These are phyloP conservation scores for Drosophila repletoides DNA, from an alignment of 1,140 invertebrate species.

Conservation along the genomic window DNA sequence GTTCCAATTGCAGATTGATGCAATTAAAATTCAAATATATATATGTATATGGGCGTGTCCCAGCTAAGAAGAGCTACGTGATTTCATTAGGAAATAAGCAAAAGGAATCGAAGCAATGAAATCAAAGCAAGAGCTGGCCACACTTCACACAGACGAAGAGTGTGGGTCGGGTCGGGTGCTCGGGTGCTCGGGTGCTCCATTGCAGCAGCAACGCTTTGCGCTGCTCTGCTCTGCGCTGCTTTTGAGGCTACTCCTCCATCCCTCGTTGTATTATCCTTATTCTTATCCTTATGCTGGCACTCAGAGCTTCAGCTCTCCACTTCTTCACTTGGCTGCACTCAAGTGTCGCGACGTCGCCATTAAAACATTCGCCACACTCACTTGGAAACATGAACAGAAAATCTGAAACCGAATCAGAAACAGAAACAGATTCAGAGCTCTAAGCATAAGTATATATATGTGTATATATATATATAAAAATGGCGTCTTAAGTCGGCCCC, in stretches of 20 bases:
- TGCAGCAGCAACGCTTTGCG: too few relatives aligned
- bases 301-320: conserved; percentile 9
- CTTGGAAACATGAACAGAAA: conserved; percentile 64
- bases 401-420: conserved; percentile 31
- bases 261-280: conserved; percentile 3
- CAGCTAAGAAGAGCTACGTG: conserved; percentile 47
- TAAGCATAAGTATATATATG: not conserved
- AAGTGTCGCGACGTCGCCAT: conserved; percentile 71
- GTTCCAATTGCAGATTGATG: conserved; percentile 23
- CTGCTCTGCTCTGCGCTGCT: too few relatives aligned
- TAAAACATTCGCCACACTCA: conserved; percentile 73
- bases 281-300: conserved; percentile 27
- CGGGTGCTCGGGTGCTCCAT: conserved; percentile 47
- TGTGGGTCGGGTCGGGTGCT: too few relatives aligned
- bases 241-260: not conserved
- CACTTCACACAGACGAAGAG: too few relatives aligned
- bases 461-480: conserved; percentile 44
- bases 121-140: conserved; percentile 52
- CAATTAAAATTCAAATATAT: conserved; percentile 73
- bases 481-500: conserved; percentile 73
- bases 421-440: conserved; percentile 5
- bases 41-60: conserved; percentile 26
- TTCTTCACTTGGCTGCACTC: conserved; percentile 59
- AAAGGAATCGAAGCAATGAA: too few relatives aligned
- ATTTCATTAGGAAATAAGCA: conserved; percentile 67